Evolutionary conservation across 2,888 invertebrate species (phyloP), one percentile per base, ranked within the genome.

Genomic region (Iselma pallidipennis): DNA sequence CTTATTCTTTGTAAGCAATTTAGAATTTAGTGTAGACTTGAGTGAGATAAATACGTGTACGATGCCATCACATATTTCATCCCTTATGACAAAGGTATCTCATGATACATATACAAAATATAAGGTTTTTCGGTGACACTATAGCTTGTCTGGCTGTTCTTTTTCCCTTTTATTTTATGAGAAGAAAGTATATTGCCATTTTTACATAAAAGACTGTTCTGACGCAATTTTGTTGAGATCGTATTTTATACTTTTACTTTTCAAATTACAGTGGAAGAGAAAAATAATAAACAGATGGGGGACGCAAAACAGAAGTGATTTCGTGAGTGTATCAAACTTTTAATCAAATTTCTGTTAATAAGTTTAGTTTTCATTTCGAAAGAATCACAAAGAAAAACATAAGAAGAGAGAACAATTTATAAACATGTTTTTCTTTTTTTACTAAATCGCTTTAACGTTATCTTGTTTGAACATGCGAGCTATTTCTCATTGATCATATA

Each of bases 21-120:
- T 29, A 42, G 54, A 57, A 57, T 61, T 61, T 57, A 50, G 54
- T 26, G 49, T 28, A 48, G 49, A 48, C 54, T 54, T 59, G 33
- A 37, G 56, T 54, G 55, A 58, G 58, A 62, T 62, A 62, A 63
- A 63, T 63, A 63, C 37, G 16, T 37, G 37, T 37, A 37, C 59
- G 58, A 58, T 51, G 63, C 57, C 60, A 59, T 54, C 63, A 49
- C 53, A 63, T 63, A 60, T 63, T 57, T 63, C 63, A 63, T 60
- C 49, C 56, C 53, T 19, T 53, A 59, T 59, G 59, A 50, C 53
- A 23, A 5, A 14, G 28, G 57, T 61, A 55, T 9, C 0, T 37
- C 16, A 16, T 9, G 19, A 16, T 16, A 37, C 16, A 37, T 16
- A 37, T 37, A 37, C 37, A 5, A 37, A 37, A 37, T 37, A 37